Base-by-base conservation (phyloP, 2,113 vertebrate genomes). In the Tinamus guttatus region DNA sequence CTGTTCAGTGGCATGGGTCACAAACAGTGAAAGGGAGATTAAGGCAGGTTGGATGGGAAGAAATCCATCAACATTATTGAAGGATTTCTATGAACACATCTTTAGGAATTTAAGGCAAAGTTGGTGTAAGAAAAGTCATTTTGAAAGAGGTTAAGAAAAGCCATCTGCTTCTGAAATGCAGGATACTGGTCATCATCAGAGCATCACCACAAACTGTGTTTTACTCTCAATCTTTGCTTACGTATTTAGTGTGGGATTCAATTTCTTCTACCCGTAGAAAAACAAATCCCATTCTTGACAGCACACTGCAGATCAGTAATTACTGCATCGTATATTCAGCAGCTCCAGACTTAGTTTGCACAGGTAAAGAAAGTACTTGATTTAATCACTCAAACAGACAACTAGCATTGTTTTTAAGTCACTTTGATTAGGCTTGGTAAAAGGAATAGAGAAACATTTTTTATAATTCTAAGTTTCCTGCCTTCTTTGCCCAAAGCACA, bases 1-100 rank as follows among this genome's bases (percentile, higher is more conserved):
- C 95, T 97, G 96, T 81, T 94, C 95, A 86, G 81, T 73, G 89
- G 11, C 82, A 70, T 2, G 38, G 93, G 91, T 52, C 69, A 91
- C 34, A 69, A 94, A 94, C 79, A 75, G 59, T 30, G 58, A 77
- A 85, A 88, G 49, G 89, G 58, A 81, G 94, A 95, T 96, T 88
- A 94, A 49, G 65, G 86, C 79, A 91, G 79, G 89, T 78, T 79
- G 43, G 65, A 54, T 73, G 59, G 62, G 81, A 69, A 90, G 41
- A 83, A 85, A 90, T 40, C 89, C 58, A 62, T 77, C 79, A 36
- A 4, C 25, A 18, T 79, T 58, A 84, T 16, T 40, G 69, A 75
- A 69, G 0, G 5, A 49, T 64, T 91, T 67, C 71, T 13, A 81
- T 18, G 47, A 81, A 89, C 87, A 89, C 7, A 36, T 24, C 52